Conservation (phyloP, 2,797 vertebrate genomes). For the Neostethus bicornis region DNA sequence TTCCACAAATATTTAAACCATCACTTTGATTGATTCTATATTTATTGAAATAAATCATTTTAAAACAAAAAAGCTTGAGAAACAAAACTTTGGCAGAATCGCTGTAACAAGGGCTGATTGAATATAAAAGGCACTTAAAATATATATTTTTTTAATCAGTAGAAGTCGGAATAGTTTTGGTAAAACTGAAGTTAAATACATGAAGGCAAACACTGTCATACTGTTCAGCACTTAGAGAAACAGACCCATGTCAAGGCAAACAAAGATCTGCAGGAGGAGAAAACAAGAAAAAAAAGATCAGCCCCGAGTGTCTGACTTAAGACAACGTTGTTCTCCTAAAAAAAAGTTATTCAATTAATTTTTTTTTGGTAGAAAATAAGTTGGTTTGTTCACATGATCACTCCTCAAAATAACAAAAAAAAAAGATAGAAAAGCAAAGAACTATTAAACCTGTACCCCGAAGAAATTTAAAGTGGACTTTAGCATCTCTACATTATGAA, state of each 20-base stretch:
- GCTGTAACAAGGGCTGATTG: constrained; percentile 37
- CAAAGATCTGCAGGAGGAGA: constrained; percentile 6
- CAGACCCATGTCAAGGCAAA: constrained; percentile 7
- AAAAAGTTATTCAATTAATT: constrained; percentile 37
- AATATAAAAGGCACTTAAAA: constrained; percentile 66
- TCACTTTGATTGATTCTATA: constrained; percentile 32
- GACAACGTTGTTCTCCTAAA: constrained; percentile 5
- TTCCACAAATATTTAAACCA: constrained; percentile 7
- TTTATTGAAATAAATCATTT: constrained; percentile 73
- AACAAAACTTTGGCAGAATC: constrained; percentile 54
- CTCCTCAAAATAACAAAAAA: constrained; percentile 20
- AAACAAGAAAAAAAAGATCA: constrained; percentile 25
- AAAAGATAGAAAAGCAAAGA: constrained; percentile 9
- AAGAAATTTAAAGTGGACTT: constrained; percentile 27
- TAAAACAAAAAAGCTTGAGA: constrained; percentile 47
- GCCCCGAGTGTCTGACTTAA: constrained; percentile 28
- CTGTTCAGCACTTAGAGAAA: constrained; percentile 23
- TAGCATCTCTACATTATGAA: constrained; percentile 22
- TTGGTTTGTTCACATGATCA: constrained; percentile 54
- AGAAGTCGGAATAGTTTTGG: constrained; percentile 20
- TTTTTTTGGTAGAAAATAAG: constrained; percentile 27
- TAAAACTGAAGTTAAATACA: constrained; percentile 22
- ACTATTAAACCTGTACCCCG: constrained; percentile 10
- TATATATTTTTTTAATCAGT: constrained; percentile 20
- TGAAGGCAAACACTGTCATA: constrained; percentile 23